phyloP scores from a whole-genome alignment of 2,888 invertebrate genomes.

The Baronia brevicornis region DNA sequence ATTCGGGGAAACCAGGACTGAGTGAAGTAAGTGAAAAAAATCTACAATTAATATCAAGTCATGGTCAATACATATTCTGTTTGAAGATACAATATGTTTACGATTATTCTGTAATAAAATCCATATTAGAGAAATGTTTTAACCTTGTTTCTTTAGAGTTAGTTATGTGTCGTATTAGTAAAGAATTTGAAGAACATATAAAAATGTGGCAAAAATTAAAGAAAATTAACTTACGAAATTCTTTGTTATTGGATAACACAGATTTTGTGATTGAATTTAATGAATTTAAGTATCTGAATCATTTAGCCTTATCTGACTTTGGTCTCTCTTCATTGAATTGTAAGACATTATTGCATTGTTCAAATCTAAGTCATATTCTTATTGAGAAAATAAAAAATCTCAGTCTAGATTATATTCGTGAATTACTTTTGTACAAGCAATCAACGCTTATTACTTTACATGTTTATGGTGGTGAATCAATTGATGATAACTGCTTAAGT shows the following conservation, averaged over 20 bases:
- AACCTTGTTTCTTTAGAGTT: conserved; percentile 54
- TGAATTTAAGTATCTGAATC: conserved; percentile 44
- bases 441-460: conserved; percentile 44
- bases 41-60: conserved; percentile 41
- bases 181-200: conserved; percentile 47
- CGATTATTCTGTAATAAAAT: conserved; percentile 42
- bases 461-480: conserved; percentile 51
- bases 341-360: conserved; percentile 44
- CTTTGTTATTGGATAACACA: conserved; percentile 35
- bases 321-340: conserved; percentile 51
- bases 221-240: conserved; percentile 57
- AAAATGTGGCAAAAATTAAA: conserved; percentile 47
- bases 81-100: conserved; percentile 59
- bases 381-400: conserved; percentile 62
- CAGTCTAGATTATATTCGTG: conserved; percentile 39
- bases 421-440: conserved; percentile 45
- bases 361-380: conserved; percentile 47
- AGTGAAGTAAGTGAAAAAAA: conserved; percentile 45
- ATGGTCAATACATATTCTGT: conserved; percentile 41
- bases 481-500: conserved; percentile 49
- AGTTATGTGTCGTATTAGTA: conserved; percentile 56
- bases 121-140: conserved; percentile 43
- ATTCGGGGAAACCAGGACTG: conserved; percentile 53
- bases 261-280: conserved; percentile 47
- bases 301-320: conserved; percentile 55